Conservation (phyloP, 2,888 invertebrate species). For the Cylindroiulus punctatus region DNA sequence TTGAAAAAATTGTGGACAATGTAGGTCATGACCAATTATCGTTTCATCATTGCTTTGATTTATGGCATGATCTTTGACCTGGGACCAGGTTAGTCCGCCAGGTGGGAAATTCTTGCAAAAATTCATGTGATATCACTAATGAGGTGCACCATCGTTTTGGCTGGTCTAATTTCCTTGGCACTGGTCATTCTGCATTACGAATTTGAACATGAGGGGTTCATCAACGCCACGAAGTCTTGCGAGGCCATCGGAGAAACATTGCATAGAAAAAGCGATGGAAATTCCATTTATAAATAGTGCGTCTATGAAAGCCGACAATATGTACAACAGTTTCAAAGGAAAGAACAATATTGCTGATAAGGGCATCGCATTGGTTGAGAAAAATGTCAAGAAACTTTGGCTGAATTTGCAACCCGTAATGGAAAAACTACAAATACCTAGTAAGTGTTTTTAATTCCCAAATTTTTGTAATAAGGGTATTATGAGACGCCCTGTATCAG, state of each 20-base stretch:
- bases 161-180: too few relatives aligned
- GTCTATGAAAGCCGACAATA: neutral
- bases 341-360: neutral
- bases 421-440: neutral
- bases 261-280: neutral
- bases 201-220: neutral
- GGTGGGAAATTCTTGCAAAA: neutral
- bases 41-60: too few relatives aligned
- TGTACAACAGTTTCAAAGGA: neutral
- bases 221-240: neutral
- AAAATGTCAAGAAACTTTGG: neutral
- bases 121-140: neutral
- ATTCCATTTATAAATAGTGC: slow-evolving; percentile 4
- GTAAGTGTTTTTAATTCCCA: neutral
- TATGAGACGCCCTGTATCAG: too few relatives aligned
- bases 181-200: neutral
- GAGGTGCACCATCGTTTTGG: neutral
- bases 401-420: neutral
- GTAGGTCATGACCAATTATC: too few relatives aligned
- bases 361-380: neutral
- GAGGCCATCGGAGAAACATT: neutral
- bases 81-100: neutral
- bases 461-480: too few relatives aligned
- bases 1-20: too few relatives aligned
- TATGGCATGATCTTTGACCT: neutral